Percentiles rank a stretch among this genome's conserved stretches.
phyloP scores from a whole-genome alignment of 2,888 invertebrate genomes.

The Boloria euphrosyne region DNA sequence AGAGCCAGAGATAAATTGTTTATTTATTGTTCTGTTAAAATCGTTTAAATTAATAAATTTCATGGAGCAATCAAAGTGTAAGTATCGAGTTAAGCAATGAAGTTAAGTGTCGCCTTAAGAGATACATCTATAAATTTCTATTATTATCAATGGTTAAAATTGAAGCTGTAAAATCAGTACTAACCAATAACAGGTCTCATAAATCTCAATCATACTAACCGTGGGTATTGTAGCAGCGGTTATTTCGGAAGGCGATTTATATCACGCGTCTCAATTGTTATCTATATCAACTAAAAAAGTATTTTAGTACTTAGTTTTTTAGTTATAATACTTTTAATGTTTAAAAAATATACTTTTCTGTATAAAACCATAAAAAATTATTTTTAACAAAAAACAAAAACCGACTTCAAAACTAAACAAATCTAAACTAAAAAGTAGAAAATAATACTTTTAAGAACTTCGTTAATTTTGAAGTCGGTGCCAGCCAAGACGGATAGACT shows the following conservation, averaged over 20 bases:
- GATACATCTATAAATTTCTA: constrained; percentile 33
- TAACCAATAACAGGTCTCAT: constrained; percentile 39
- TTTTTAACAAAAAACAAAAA: too few relatives aligned
- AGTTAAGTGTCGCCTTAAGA: constrained; percentile 18
- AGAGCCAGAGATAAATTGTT: too few relatives aligned
- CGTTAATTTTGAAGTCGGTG: too few relatives aligned
- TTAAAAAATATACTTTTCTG: neutral
- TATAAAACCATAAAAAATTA: too few relatives aligned
- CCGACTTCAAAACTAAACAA: too few relatives aligned
- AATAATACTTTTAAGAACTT: too few relatives aligned
- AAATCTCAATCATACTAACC: constrained; percentile 54
- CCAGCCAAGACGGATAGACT: too few relatives aligned
- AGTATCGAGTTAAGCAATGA: constrained; percentile 11
- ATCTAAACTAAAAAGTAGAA: too few relatives aligned
- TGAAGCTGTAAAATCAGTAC: constrained; percentile 33
- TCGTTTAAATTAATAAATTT: neutral
- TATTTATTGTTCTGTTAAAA: neutral
- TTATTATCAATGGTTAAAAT: constrained; percentile 30
- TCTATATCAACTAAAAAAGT: neutral
- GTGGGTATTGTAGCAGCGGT: constrained; percentile 7
- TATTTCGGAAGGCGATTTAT: neutral
- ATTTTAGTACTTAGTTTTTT: neutral
- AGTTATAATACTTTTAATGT: neutral
- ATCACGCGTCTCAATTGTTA: constrained; percentile 8
- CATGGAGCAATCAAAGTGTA: neutral